Evolutionary conservation across 1,140 invertebrate species (phyloP).

Genomic region (Nautilus pompilius): DNA sequence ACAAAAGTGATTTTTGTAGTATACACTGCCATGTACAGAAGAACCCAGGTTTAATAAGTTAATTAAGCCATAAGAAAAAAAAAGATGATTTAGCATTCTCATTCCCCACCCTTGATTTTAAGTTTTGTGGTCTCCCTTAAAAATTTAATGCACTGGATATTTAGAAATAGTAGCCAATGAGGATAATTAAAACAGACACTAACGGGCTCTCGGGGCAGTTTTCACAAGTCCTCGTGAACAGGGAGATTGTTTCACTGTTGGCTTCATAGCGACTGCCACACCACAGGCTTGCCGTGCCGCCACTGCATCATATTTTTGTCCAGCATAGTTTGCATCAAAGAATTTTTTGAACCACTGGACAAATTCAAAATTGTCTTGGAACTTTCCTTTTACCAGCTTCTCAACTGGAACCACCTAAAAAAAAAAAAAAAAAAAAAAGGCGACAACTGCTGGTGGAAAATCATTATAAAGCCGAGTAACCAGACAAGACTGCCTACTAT

Average conservation of each 20-base stretch:
- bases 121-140: no score
- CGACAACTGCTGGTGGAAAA: no score
- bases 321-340: slow-evolving; percentile 99
- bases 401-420: slow-evolving; percentile 94
- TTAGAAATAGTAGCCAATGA: neutral
- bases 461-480: no score
- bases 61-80: no score
- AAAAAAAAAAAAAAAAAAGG: no score
- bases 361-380: slow-evolving; percentile 99
- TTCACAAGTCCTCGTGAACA: slow-evolving; percentile 5
- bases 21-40: no score
- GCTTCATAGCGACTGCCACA: slow-evolving; percentile 59
- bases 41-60: no score
- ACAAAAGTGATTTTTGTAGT: no score
- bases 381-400: slow-evolving; percentile 94
- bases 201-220: slow-evolving; percentile 7
- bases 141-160: no score
- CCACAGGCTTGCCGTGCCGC: slow-evolving; percentile 76
- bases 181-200: neutral
- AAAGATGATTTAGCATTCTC: no score
- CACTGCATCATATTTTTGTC: slow-evolving; percentile 81
- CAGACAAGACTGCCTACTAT: no score
- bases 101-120: no score
- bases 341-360: slow-evolving; percentile 99
- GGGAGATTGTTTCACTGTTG: slow-evolving; percentile 47